Evolutionary conservation across 92 coral and sea anemone genomes (phyloP), one percentile per base, ranked within the genome.

Genomic region (Metridium senile): DNA sequence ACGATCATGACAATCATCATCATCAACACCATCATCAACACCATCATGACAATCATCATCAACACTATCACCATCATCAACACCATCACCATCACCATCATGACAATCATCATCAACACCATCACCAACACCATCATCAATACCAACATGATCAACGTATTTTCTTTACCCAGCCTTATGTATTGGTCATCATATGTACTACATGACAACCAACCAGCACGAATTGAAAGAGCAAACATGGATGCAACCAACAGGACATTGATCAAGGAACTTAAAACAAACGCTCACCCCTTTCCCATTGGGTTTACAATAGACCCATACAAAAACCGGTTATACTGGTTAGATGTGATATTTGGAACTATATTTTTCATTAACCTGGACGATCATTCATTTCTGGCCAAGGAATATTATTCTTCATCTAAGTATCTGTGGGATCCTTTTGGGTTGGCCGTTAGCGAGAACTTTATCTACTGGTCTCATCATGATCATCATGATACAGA

Each of bases 191-290:
- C 78, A 21, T 74, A 65, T 59, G 86, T 86, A 51, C 35, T 25
- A 46, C 67, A 46, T 28, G 49, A 39, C 49, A 39, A 4, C 49
- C 6, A 39, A 39, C 49, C 49, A 39, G 70, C 90, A 21, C 65
- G 62, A 61, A 86, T 86, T 43, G 53, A 70, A 52, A 82, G 86
- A 8, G 75, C 86, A 19, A 78, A 86, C 67, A 81, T 86, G 90
- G 86, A 86, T 45, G 90, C 86, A 35, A 45, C 8, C 19, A 86
- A 86, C 72, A 57, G 58, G 6, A 52, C 61, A 26, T 18, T 56
- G 9, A 69, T 78, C 75, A 31, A 30, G n/a, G 21, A 43, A 26
- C 58, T 78, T n/a, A 19, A 26, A 18, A 19, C 46, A 17, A n/a
- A 4, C 2, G 26, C 28, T 23, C 74, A 54, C 32, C 66, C 61